Conservation (phyloP, 1,140 invertebrate species). For the Vanessa atalanta region DNA sequence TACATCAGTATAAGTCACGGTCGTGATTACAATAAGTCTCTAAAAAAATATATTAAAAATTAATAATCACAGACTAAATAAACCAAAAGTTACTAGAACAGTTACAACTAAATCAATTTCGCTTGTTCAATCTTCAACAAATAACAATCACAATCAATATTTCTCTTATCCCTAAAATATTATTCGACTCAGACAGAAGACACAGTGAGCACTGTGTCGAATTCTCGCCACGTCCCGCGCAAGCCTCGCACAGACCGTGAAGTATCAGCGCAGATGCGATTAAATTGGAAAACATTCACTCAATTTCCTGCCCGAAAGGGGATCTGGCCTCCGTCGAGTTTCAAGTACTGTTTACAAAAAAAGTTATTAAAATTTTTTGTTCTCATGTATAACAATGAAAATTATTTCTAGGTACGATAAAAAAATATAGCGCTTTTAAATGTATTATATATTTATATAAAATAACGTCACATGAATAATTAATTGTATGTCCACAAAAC, state of each 20-base stretch:
- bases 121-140: background rate
- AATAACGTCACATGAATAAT: no score
- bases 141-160: background rate
- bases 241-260: slow-evolving; percentile 48
- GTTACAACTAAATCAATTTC: background rate
- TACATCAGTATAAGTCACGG: no score
- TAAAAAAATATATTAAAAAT: no score
- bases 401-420: no score
- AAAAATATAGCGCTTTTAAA: no score
- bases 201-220: slow-evolving; percentile 8
- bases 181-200: background rate
- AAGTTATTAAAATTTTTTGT: background rate
- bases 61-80: background rate
- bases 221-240: slow-evolving; percentile 47
- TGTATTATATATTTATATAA: no score
- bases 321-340: slow-evolving; percentile 56
- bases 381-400: background rate
- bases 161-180: slow-evolving; percentile 1
- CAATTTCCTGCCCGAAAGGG: slow-evolving; percentile 76
- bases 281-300: slow-evolving; percentile 80
- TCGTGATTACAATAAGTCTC: no score
- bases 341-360: slow-evolving; percentile 52
- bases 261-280: slow-evolving; percentile 75
- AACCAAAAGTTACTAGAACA: background rate
- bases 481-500: no score